These are phyloP conservation scores for Malurus alboscapulatus DNA, from an alignment of 2,113 vertebrate species.

Conservation along the genomic window DNA sequence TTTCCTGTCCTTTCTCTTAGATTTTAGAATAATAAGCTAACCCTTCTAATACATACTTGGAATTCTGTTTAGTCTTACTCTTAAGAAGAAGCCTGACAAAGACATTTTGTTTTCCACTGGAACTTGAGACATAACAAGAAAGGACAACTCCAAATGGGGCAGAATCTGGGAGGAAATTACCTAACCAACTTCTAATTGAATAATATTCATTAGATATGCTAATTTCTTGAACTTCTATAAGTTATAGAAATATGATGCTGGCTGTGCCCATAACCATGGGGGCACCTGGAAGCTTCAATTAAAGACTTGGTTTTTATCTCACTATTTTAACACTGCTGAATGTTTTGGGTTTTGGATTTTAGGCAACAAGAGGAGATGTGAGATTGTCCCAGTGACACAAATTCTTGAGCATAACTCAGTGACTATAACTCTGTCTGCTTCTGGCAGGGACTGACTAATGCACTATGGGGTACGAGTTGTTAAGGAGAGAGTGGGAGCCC, in stretches of 20 bases:
- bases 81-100: background rate
- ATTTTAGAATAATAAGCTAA: background rate
- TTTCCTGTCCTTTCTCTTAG: background rate
- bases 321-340: background rate
- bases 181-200: background rate
- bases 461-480: background rate
- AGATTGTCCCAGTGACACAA: background rate
- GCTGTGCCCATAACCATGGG: background rate
- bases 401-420: background rate
- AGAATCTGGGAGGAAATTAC: background rate
- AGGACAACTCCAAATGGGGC: fast-evolving
- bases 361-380: background rate
- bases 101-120: background rate
- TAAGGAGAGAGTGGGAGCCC: background rate
- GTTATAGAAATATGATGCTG: background rate
- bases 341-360: background rate
- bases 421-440: background rate
- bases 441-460: background rate
- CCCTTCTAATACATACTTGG: background rate
- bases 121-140: background rate
- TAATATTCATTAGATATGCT: background rate
- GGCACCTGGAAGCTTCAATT: background rate
- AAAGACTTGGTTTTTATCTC: background rate
- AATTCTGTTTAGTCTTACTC: background rate
- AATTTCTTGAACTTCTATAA: background rate